Conservation (phyloP, 1,140 invertebrate species). For the Cydia amplana region DNA sequence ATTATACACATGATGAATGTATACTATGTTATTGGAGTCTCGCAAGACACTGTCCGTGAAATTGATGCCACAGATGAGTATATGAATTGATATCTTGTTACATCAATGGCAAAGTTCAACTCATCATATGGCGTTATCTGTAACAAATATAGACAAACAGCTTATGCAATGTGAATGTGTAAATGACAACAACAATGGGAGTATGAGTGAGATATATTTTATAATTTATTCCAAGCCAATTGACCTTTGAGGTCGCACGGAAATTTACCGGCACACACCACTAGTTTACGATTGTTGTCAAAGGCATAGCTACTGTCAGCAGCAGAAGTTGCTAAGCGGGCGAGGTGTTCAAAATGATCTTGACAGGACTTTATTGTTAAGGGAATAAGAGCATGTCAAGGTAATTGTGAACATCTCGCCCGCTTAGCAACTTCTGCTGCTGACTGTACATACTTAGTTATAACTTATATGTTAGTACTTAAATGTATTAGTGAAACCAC, state of each 20-base stretch:
- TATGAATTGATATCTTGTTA: constrained; percentile 53
- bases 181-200: constrained; percentile 18
- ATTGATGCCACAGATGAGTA: constrained; percentile 34
- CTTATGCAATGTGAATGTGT: constrained; percentile 59
- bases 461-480: no score
- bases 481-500: no score
- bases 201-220: constrained; percentile 19
- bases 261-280: background rate
- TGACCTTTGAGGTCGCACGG: constrained; percentile 12
- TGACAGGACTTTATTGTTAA: no score
- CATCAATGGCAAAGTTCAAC: constrained; percentile 74
- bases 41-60: constrained; percentile 32
- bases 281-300: background rate
- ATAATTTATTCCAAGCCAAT: constrained; percentile 10
- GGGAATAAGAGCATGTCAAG: no score
- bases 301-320: no score
- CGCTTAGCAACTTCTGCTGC: no score
- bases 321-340: no score
- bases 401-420: no score
- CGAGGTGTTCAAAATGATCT: no score
- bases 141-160: constrained; percentile 61
- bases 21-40: constrained; percentile 33
- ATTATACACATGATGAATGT: constrained; percentile 62
- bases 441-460: no score
- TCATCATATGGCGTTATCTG: constrained; percentile 47